Conservation (phyloP, 2,797 vertebrate species). For the Poecilia velifera region DNA sequence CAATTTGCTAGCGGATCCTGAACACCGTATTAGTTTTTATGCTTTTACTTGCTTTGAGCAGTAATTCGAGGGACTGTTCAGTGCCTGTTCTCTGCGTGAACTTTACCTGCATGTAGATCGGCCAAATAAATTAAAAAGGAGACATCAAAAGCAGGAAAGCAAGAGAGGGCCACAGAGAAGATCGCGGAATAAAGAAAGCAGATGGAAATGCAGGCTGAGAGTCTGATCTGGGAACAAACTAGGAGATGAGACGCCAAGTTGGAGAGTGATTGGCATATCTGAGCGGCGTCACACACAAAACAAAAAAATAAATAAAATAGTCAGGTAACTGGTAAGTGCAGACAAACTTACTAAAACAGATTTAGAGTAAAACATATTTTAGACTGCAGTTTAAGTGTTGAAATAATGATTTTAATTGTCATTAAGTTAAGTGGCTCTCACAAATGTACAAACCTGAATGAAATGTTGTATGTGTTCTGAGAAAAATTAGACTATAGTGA, state of each 20-base stretch:
- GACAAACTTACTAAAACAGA: neutral
- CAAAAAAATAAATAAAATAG: neutral
- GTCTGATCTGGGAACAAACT: constrained; percentile 17
- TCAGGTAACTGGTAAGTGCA: neutral
- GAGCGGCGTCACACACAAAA: constrained; percentile 17
- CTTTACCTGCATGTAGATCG: constrained; percentile 33
- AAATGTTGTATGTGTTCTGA: neutral
- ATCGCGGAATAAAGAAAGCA: constrained; percentile 23
- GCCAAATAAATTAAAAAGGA: constrained; percentile 27
- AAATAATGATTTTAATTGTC: neutral
- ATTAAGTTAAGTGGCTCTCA: neutral
- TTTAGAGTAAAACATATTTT: neutral
- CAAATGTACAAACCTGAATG: neutral
- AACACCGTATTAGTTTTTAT: neutral
- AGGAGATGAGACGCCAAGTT: constrained; percentile 19
- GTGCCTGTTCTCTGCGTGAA: constrained; percentile 1
- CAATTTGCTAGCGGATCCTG: neutral
- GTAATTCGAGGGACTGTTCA: constrained; percentile 11
- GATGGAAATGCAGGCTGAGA: constrained; percentile 27
- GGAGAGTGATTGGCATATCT: constrained; percentile 39
- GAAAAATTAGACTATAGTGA: neutral
- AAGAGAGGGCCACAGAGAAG: constrained; percentile 4
- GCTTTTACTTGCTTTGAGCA: constrained; percentile 10
- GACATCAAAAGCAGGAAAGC: constrained; percentile 29
- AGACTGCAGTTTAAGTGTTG: neutral